phyloP scores from a whole-genome alignment of 2,888 invertebrate species.

The Calliopum simillimum region DNA sequence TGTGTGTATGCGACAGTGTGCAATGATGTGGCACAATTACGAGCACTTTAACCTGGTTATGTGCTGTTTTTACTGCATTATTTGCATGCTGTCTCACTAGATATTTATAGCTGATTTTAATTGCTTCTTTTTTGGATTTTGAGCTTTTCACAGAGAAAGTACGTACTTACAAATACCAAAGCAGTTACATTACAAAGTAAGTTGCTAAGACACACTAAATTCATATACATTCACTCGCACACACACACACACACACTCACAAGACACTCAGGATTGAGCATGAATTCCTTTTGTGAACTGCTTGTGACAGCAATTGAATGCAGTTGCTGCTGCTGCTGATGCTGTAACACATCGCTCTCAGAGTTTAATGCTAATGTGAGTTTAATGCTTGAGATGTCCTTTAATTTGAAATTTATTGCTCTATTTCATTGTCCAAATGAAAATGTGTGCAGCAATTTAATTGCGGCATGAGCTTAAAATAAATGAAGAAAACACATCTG shows the following conservation, averaged over 20 bases:
- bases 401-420: too few relatives aligned
- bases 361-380: too few relatives aligned
- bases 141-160: conserved; percentile 5
- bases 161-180: background rate
- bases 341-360: too few relatives aligned
- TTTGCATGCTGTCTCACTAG: background rate
- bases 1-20: too few relatives aligned
- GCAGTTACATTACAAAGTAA: background rate
- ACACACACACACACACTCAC: too few relatives aligned
- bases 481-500: too few relatives aligned
- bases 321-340: too few relatives aligned
- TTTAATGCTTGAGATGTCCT: too few relatives aligned
- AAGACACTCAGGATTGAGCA: background rate
- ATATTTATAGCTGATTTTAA: background rate
- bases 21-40: conserved; percentile 17
- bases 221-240: too few relatives aligned
- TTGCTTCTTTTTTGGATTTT: background rate
- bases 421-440: too few relatives aligned
- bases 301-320: background rate
- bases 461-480: too few relatives aligned
- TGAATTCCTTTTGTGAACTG: background rate
- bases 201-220: background rate
- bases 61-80: background rate
- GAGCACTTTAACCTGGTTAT: conserved; percentile 36
- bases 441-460: too few relatives aligned